Evolutionary conservation across 2,797 vertebrate species (phyloP), one percentile per base, ranked within the genome.

Genomic region (Scarus forsteni): DNA sequence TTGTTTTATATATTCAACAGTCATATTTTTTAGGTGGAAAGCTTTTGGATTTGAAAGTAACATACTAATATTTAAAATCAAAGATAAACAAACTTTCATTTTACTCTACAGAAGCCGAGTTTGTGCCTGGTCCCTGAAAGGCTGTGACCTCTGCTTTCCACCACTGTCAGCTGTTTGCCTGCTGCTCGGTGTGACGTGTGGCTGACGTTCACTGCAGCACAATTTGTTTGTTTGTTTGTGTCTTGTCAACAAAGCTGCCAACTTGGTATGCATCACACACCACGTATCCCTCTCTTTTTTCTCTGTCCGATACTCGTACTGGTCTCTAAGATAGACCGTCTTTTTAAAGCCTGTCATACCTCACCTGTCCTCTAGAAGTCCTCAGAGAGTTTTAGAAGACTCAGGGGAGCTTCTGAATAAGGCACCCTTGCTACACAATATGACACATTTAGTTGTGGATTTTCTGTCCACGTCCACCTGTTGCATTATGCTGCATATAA

Each of bases 161-260:
- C 56, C 34, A 49, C 69, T 70, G 71, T 81, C 78, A 78, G 61
- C 70, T 66, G 74, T 73, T 75, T 70, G 27, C 66, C 53, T 46
- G 69, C 69, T 72, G 70, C 58, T 51, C 15, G 56, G 61, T 18
- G 55, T 60, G 71, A 80, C 46, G 14, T 65, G 55, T 35, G 67
- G 70, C 68, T 77, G 77, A 79, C 62, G 50, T 57, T 76, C 52
- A 71, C 50, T 45, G 66, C 43, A 50, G 53, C 3, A 38, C 43
- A 62, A 66, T 80, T 87, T 88, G 61, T 85, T 83, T 65, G 69
- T 80, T 87, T 88, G 60, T 85, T 83, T 83, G 62, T 77, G 67
- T 75, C 63, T 54, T 61, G 66, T 81, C 73, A 85, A 83, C 73
- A 85, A 79, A 62, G 58, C 60, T 15, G 4, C 46, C 18, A 53